A percentile compares a stretch with the other conserved stretches of the same genome.
Conservation (phyloP, 2,888 invertebrate genomes). For the Cerastis rubricosa region DNA sequence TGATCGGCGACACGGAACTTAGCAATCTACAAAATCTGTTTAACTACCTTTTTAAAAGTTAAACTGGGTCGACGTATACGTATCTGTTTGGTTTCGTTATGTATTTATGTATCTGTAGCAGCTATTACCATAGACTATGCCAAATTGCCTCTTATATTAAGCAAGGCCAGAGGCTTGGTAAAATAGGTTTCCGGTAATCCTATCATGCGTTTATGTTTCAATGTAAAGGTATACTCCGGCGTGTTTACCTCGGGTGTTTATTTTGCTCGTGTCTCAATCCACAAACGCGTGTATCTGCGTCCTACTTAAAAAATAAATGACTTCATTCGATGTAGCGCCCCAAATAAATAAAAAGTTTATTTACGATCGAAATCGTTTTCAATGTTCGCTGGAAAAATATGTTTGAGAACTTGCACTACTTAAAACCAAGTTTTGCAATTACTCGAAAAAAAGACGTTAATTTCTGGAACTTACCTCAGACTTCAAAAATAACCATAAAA, state of each 20-base stretch:
- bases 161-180: slow-evolving; percentile 40
- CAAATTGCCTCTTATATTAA: slow-evolving; percentile 53
- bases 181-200: slow-evolving; percentile 51
- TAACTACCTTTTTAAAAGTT: slow-evolving; percentile 68
- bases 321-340: slow-evolving; percentile 28
- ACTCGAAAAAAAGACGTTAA: slow-evolving; percentile 20
- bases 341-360: slow-evolving; percentile 42
- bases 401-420: slow-evolving; percentile 11
- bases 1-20: slow-evolving; percentile 77
- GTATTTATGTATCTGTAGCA: slow-evolving; percentile 19
- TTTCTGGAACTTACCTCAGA: slow-evolving; percentile 28
- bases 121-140: slow-evolving; percentile 41
- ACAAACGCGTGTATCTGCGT: slow-evolving; percentile 16
- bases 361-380: slow-evolving; percentile 7
- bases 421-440: slow-evolving; percentile 34
- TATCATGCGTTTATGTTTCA: slow-evolving; percentile 39
- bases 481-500: slow-evolving; percentile 41
- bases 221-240: background rate
- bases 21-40: slow-evolving; percentile 72
- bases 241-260: slow-evolving; percentile 39
- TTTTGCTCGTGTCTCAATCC: slow-evolving; percentile 18
- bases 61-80: slow-evolving; percentile 59
- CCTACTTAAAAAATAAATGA: slow-evolving; percentile 29
- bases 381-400: slow-evolving; percentile 19
- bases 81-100: slow-evolving; percentile 17